A percentile compares a stretch with the other conserved stretches of the same genome.
Evolutionary conservation across 2,888 invertebrate species (phyloP).

Genomic region (Lycia hirtaria): DNA sequence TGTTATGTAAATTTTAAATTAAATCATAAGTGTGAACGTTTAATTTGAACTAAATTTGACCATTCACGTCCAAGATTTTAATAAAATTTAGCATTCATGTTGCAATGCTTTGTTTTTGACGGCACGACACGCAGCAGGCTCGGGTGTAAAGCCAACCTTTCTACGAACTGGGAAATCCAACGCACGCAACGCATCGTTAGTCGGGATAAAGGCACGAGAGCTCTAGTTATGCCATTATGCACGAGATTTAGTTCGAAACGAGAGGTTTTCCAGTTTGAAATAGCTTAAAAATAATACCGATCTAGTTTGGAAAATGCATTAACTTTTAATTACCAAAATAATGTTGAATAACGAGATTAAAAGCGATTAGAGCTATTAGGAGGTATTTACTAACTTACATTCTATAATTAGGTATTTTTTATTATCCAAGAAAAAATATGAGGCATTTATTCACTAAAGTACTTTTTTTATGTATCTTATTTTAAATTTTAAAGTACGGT

Average conservation of each 20-base stretch:
- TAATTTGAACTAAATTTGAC: no score
- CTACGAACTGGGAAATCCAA: background rate
- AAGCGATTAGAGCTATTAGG: background rate
- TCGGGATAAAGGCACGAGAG: background rate
- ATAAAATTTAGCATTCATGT: no score
- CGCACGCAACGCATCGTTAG: conserved; percentile 18
- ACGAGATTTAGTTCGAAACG: background rate
- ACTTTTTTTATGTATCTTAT: no score
- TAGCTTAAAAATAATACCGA: background rate
- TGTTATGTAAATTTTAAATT: no score
- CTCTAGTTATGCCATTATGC: background rate
- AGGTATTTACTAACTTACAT: no score
- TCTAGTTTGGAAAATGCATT: background rate
- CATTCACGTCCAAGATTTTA: no score
- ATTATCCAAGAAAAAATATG: no score
- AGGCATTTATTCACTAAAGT: no score
- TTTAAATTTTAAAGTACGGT: no score
- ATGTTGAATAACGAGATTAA: background rate
- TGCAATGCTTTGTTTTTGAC: background rate
- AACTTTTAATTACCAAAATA: background rate
- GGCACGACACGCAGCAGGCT: background rate
- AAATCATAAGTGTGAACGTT: no score
- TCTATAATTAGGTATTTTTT: no score
- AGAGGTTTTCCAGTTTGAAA: background rate
- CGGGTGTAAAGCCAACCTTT: background rate